Conservation (phyloP, 2,888 invertebrate genomes). For the Palloptera scutellata region DNA sequence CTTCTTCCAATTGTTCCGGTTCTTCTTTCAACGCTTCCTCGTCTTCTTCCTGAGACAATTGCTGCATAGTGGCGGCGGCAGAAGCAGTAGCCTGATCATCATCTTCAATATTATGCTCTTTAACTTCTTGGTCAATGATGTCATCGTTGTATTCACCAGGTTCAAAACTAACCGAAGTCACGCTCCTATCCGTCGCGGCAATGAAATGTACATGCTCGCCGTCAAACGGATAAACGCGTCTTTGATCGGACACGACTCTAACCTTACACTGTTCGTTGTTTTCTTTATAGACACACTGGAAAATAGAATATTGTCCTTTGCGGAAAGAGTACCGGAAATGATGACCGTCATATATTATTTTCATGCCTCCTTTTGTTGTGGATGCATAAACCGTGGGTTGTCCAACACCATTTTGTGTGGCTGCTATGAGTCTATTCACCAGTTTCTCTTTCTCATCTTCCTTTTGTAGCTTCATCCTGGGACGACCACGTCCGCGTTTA, state of each 20-base stretch:
- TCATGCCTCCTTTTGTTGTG: constrained; percentile 62
- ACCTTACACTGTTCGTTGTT: constrained; percentile 58
- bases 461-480: constrained; percentile 42
- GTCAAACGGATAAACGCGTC: constrained; percentile 56
- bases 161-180: constrained; percentile 55
- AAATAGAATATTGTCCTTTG: constrained; percentile 56
- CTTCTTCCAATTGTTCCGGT: constrained; percentile 17
- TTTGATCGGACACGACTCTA: constrained; percentile 58
- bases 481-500: constrained; percentile 52
- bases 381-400: constrained; percentile 57
- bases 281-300: constrained; percentile 61
- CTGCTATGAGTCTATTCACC: constrained; percentile 49
- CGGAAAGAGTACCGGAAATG: constrained; percentile 60
- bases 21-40: constrained; percentile 1
- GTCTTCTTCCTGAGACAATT: constrained; percentile 2
- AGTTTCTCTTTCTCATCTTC: constrained; percentile 46
- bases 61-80: constrained; percentile 6
- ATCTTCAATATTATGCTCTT: constrained; percentile 29
- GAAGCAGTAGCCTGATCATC: constrained; percentile 18
- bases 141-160: constrained; percentile 44
- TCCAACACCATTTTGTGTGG: constrained; percentile 42
- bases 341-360: constrained; percentile 59
- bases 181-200: constrained; percentile 60
- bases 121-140: constrained; percentile 21
- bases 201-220: constrained; percentile 60